phyloP scores from a whole-genome alignment of 2,113 vertebrate genomes.

The Melanotaenia duboulayi region DNA sequence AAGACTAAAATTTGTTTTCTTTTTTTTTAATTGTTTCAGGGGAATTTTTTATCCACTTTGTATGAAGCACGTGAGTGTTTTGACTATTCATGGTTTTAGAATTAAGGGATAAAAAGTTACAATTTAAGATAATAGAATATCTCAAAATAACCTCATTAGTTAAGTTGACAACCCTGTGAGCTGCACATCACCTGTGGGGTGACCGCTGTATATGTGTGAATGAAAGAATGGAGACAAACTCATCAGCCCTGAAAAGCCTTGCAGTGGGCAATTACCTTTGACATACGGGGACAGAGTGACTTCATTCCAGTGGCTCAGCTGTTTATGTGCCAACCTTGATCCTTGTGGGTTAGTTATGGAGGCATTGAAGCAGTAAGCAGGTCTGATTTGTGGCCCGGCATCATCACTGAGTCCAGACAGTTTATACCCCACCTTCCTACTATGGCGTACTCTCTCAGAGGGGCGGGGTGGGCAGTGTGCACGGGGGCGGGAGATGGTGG shows the following conservation, averaged over 20 bases:
- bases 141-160: not conserved
- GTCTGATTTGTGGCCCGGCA: slow-evolving; percentile 61
- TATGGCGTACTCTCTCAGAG: slow-evolving; percentile 52
- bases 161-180: not conserved
- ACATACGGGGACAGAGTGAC: slow-evolving; percentile 1
- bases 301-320: slow-evolving; percentile 1
- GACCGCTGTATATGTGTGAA: slow-evolving; percentile 2
- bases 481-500: not conserved
- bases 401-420: slow-evolving; percentile 27
- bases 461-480: slow-evolving; percentile 5
- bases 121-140: not conserved
- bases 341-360: slow-evolving; percentile 23
- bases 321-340: slow-evolving; percentile 50
- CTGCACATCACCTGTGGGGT: not conserved
- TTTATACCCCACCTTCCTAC: slow-evolving; percentile 52
- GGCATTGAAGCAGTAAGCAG: slow-evolving; percentile 14
- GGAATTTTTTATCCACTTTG: not conserved
- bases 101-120: too few relatives aligned
- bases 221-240: slow-evolving; percentile 11
- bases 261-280: slow-evolving; percentile 6
- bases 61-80: too few relatives aligned
- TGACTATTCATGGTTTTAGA: too few relatives aligned
- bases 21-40: not conserved
- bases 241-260: slow-evolving; percentile 34
- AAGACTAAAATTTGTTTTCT: not conserved